Percentiles rank a stretch among this genome's conserved stretches.
These are phyloP conservation scores for Heterodera schachtii DNA, from an alignment of 1,140 invertebrate species.

Conservation along the genomic window DNA sequence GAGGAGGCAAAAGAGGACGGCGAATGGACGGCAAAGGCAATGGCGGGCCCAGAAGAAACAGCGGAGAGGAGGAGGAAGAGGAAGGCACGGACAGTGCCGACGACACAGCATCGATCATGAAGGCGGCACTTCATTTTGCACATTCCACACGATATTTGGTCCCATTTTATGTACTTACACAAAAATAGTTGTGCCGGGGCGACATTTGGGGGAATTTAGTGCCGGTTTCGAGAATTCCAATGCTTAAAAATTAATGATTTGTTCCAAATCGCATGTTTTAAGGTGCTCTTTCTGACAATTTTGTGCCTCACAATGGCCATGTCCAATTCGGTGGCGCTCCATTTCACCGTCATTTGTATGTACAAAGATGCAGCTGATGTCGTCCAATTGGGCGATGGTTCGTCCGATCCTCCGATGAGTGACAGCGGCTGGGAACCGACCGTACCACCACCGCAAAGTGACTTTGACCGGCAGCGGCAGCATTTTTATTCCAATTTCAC, in stretches of 20 bases:
- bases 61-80: no score
- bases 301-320: constrained; percentile 45
- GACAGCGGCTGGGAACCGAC: not conserved
- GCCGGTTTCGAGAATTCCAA: no score
- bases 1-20: not conserved
- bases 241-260: no score
- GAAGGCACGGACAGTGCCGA: not conserved
- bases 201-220: no score
- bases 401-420: not conserved
- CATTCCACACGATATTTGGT: constrained; percentile 37
- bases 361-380: constrained; percentile 9
- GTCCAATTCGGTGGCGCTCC: constrained; percentile 51
- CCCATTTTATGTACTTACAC: not conserved
- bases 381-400: no score
- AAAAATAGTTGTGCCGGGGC: no score
- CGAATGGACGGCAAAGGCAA: not conserved
- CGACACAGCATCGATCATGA: not conserved
- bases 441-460: not conserved
- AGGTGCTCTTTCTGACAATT: constrained; percentile 40
- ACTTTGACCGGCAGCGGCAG: not conserved
- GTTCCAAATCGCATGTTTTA: constrained; percentile 21
- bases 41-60: not conserved
- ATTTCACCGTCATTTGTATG: constrained; percentile 57
- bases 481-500: not conserved
- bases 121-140: constrained; percentile 15